phyloP scores from a whole-genome alignment of 2,113 vertebrate genomes.

The Neomonachus schauinslandi region DNA sequence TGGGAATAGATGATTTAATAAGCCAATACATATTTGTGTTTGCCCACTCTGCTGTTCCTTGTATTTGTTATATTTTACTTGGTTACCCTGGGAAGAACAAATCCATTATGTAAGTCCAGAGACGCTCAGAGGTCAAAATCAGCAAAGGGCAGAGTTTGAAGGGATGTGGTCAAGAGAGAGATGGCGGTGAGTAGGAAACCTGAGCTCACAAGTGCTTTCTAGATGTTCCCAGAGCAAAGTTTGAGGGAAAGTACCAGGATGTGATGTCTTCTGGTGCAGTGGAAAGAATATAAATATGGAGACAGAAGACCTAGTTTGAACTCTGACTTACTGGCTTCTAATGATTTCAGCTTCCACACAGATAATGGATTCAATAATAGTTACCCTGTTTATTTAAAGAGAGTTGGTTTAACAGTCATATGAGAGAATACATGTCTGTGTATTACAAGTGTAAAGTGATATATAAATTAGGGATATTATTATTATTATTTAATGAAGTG shows the following conservation, averaged over 20 bases:
- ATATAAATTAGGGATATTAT: slow-evolving; percentile 47
- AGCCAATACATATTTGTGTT: slow-evolving; percentile 68
- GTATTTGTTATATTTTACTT: slow-evolving; percentile 80
- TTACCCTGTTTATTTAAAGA: slow-evolving; percentile 40
- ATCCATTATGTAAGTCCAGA: slow-evolving; percentile 70
- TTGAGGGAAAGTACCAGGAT: slow-evolving; percentile 11
- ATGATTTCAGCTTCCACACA: slow-evolving; percentile 18
- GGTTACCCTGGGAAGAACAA: slow-evolving; percentile 78
- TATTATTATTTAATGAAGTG: slow-evolving; percentile 48
- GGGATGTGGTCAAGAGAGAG: slow-evolving; percentile 58
- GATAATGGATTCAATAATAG: slow-evolving; percentile 25
- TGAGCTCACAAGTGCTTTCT: slow-evolving; percentile 66
- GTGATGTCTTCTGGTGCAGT: background rate
- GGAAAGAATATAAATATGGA: slow-evolving; percentile 44
- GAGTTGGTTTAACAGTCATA: background rate
- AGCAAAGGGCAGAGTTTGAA: slow-evolving; percentile 59
- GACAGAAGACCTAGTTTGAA: slow-evolving; percentile 50
- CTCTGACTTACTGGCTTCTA: slow-evolving; percentile 51
- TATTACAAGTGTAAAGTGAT: slow-evolving; percentile 47
- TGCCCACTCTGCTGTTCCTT: slow-evolving; percentile 65
- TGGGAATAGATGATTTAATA: slow-evolving; percentile 73
- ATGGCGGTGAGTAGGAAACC: background rate
- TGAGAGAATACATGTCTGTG: background rate
- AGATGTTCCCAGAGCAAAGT: slow-evolving; percentile 62
- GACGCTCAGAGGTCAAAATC: slow-evolving; percentile 71